Conservation (phyloP, 2,888 invertebrate genomes). For the Orchesella flavescens region DNA sequence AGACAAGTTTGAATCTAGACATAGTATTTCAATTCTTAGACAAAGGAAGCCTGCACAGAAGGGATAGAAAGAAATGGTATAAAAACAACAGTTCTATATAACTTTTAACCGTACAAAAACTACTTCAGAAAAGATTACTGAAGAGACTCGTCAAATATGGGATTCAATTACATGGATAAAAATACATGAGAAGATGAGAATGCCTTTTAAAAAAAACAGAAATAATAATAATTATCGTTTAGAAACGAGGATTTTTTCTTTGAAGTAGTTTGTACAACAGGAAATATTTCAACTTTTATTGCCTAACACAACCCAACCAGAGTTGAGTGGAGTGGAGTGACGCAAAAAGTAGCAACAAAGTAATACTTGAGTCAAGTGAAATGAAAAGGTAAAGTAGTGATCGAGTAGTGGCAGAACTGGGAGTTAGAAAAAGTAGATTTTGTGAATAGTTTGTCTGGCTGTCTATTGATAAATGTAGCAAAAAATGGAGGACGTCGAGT, state of each 20-base stretch:
- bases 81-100: no score
- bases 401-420: background rate
- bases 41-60: no score
- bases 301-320: slow-evolving; percentile 1
- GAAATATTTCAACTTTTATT: background rate
- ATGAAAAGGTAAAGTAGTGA: background rate
- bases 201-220: background rate
- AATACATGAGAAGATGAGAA: background rate
- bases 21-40: no score
- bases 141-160: background rate
- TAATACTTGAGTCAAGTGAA: background rate
- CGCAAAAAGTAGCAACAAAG: background rate
- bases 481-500: background rate
- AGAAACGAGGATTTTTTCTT: background rate
- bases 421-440: background rate
- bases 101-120: no score
- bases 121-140: no score
- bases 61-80: no score
- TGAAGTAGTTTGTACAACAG: background rate
- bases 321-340: slow-evolving; percentile 20
- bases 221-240: background rate
- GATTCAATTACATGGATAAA: background rate
- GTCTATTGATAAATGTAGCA: background rate
- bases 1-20: no score
- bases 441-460: background rate